These are phyloP conservation scores for Drosophila melanica DNA, from an alignment of 1,140 invertebrate species.

Conservation along the genomic window DNA sequence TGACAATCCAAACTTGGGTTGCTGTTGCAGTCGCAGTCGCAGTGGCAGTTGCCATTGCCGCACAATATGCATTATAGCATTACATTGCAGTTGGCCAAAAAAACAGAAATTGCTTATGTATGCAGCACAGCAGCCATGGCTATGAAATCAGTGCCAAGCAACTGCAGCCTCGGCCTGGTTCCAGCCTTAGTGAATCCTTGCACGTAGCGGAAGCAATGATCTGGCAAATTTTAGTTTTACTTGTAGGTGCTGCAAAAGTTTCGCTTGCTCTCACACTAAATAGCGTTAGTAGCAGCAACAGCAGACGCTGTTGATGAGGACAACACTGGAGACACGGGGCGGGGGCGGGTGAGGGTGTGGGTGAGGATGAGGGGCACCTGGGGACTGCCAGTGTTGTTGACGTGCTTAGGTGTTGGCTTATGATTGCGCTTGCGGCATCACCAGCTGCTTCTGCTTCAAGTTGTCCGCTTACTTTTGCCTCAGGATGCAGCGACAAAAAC, in stretches of 20 bases:
- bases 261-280: constrained; percentile 67
- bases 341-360: neutral
- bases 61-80: constrained; percentile 70
- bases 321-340: neutral
- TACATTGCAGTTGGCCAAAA: constrained; percentile 46
- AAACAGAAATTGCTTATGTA: constrained; percentile 44
- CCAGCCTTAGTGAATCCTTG: constrained; percentile 55
- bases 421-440: constrained; percentile 66
- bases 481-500: constrained; percentile 73
- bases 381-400: constrained; percentile 66
- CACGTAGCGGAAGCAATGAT: constrained; percentile 81
- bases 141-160: constrained; percentile 56
- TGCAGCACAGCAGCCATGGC: constrained; percentile 40
- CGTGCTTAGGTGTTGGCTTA: constrained; percentile 82
- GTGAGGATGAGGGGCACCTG: constrained; percentile 7
- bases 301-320: constrained; percentile 50
- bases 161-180: constrained; percentile 4
- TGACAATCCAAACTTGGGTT: constrained; percentile 62
- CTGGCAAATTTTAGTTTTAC: constrained; percentile 81
- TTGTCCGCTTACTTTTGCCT: constrained; percentile 29
- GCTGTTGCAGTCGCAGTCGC: constrained; percentile 19
- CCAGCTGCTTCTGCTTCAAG: constrained; percentile 56
- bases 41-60: constrained; percentile 6
- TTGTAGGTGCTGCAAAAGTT: constrained; percentile 75
- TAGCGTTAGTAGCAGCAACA: constrained; percentile 47